Conservation (phyloP, 2,113 vertebrate genomes). For the Silurus asotus region DNA sequence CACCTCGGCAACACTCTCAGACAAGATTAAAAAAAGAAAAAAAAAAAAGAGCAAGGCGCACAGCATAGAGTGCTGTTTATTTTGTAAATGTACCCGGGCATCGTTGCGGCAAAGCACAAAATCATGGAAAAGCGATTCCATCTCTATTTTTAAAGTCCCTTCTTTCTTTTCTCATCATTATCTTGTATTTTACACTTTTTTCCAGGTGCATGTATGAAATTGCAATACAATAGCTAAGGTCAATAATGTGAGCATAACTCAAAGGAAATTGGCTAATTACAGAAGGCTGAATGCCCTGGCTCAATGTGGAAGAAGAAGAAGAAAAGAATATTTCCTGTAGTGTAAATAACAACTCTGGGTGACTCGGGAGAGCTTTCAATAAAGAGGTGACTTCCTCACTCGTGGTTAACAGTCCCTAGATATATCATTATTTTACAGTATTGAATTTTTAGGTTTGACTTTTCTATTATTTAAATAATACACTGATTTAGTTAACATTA, state of each 20-base stretch:
- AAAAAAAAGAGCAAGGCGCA: constrained; percentile 20
- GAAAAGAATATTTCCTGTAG: background rate
- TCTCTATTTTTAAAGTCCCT: constrained; percentile 14
- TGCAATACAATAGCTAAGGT: constrained; percentile 40
- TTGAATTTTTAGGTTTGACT: background rate
- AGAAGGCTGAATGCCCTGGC: constrained; percentile 1
- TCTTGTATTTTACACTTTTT: background rate
- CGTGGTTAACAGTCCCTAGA: background rate
- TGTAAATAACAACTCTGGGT: background rate
- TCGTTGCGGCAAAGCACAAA: background rate
- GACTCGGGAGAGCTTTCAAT: background rate
- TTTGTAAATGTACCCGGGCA: constrained; percentile 12
- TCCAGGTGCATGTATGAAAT: constrained; percentile 3
- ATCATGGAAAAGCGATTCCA: background rate
- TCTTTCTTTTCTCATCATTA: background rate
- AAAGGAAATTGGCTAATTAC: constrained; percentile 45
- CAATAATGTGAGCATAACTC: constrained; percentile 41
- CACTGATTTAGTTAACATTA: background rate
- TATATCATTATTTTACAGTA: constrained; percentile 8
- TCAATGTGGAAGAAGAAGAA: constrained; percentile 9
- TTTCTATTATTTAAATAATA: background rate
- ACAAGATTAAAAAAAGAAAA: constrained; percentile 74
- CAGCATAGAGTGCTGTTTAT: constrained; percentile 16
- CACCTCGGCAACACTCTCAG: constrained; percentile 76
- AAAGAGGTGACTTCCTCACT: background rate